These are phyloP conservation scores for Pogonophryne albipinna DNA, from an alignment of 2,797 vertebrate genomes.

Conservation along the genomic window DNA sequence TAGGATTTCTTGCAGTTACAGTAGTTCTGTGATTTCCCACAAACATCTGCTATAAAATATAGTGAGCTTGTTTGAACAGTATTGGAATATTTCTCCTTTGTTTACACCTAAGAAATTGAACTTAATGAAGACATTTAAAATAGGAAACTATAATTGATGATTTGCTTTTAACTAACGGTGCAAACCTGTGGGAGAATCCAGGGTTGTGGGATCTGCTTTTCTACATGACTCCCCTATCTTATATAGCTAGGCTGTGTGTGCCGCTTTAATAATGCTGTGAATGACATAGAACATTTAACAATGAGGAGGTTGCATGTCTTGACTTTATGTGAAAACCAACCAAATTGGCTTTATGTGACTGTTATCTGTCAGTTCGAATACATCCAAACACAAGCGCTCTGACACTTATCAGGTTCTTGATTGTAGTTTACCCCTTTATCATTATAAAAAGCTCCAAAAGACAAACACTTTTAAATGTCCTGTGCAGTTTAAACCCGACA, in stretches of 20 bases:
- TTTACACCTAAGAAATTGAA: too few species aligned
- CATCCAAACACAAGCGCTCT: conserved; percentile 1
- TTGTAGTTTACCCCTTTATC: neutral
- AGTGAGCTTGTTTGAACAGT: neutral
- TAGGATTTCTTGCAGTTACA: neutral
- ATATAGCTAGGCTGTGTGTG: too few species aligned
- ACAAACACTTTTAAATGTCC: conserved; percentile 3
- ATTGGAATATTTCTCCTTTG: neutral
- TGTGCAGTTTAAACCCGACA: conserved; percentile 8
- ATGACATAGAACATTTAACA: neutral
- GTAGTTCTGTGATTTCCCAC: neutral
- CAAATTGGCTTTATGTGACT: neutral
- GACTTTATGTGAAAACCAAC: neutral
- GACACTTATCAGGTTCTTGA: neutral
- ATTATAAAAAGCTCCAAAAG: neutral
- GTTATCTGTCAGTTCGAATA: neutral
- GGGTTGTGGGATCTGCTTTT: too few species aligned
- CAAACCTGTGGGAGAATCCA: too few species aligned
- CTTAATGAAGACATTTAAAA: too few species aligned
- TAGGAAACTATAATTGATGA: too few species aligned
- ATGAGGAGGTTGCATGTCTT: neutral
- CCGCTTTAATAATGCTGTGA: too few species aligned
- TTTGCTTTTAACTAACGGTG: too few species aligned
- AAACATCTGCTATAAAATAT: neutral
- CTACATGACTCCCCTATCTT: too few species aligned